A percentile compares a stretch with the other conserved stretches of the same genome.
These are phyloP conservation scores for Varecia variegata DNA, from an alignment of 2,797 vertebrate genomes.

Conservation along the genomic window DNA sequence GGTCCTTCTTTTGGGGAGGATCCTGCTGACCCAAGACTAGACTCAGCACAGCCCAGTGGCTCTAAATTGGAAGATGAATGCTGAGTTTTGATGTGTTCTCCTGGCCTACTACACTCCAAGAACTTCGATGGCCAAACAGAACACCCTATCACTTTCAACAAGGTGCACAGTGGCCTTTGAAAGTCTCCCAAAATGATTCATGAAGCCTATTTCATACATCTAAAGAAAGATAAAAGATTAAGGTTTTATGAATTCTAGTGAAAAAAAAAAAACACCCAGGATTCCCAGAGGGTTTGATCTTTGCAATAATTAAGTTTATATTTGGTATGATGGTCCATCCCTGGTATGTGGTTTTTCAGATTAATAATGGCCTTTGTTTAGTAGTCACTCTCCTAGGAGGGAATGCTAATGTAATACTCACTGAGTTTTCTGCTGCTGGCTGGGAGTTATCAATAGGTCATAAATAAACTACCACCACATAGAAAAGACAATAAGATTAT, in stretches of 20 bases:
- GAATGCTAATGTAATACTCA: conserved; percentile 83
- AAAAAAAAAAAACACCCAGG: neutral
- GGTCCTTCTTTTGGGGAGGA: neutral
- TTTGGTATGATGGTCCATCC: conserved; percentile 78
- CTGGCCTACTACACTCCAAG: neutral
- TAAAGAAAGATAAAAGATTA: conserved; percentile 48
- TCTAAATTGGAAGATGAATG: neutral
- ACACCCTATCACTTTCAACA: neutral
- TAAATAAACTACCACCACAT: conserved; percentile 84
- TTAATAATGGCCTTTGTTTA: conserved; percentile 83
- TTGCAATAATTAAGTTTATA: conserved; percentile 66
- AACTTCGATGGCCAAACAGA: neutral
- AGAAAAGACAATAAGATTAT: conserved; percentile 89
- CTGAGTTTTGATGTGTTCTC: neutral
- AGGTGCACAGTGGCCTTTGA: neutral
- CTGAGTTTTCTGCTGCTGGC: conserved; percentile 80
- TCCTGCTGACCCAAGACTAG: neutral
- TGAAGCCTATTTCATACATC: neutral
- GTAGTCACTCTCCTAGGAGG: conserved; percentile 78
- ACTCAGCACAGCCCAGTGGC: neutral
- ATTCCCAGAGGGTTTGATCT: conserved; percentile 34
- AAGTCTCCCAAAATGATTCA: neutral
- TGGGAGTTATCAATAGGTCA: conserved; percentile 85
- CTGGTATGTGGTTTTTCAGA: conserved; percentile 67
- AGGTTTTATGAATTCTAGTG: neutral